Base-by-base conservation (phyloP, 92 coral and sea anemone genomes). In the Umimayanthus kanabou region DNA sequence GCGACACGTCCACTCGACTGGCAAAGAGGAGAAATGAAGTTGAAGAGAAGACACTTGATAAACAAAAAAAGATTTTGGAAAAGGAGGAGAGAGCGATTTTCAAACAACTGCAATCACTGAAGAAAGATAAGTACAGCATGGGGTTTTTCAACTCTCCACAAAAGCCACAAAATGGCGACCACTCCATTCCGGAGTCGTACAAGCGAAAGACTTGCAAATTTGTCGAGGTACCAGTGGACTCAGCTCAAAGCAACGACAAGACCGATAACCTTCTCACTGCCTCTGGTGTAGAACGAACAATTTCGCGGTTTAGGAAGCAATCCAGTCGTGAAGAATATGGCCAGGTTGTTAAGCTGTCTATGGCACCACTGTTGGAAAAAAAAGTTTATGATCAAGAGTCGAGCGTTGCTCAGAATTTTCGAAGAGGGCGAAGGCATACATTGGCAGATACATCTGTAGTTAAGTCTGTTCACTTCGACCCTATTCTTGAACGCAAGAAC, bases 91-190 rank as follows among this genome's bases (percentile, higher is more conserved):
- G 37, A 39, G 37, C 18, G n/a, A 65, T 81, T 39, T 42, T 22
- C 61, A 26, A 53, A 30, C 74, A 81, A 25, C 55, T 81, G 13
- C 73, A 61, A 39, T 25, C 70, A 18, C 29, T 81, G 26, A 82
- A 82, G 86, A 82, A 66, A 16, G 75, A 82, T 6, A 65, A 66
- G 29, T 82, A 82, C 39, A 82, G 86, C 39, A 58, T 66, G 42
- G 65, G 76, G 0, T 82, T 82, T 28, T 66, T 26, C 14, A 82
- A 67, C 76, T 25, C 76, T 0, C n/a, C 76, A 28, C 86, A 39
- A 82, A 39, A 4, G 18, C 6, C 23, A 10, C 25, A 61, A 61
- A 9, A 14, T 50, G 40, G 16, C 37, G 81, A 42, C 6, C 30
- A 23, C n/a, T 18, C 76, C 4, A 61, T 67, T 9, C 75, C 85